Conservation (phyloP, 2,113 vertebrate genomes). For the Notechis scutatus region DNA sequence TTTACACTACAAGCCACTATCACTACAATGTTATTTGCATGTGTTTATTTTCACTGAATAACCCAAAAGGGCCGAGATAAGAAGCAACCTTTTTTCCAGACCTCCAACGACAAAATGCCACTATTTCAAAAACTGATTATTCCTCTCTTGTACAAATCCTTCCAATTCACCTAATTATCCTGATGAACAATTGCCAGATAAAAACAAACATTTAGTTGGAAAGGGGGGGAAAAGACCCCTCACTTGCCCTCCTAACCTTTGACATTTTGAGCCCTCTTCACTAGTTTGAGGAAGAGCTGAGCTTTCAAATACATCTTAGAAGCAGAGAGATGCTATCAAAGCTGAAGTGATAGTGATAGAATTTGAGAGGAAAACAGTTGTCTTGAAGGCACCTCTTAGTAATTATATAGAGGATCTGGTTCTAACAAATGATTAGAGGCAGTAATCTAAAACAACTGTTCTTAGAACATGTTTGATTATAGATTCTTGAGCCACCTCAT, state of each 20-base stretch:
- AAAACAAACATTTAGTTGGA: neutral
- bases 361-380: neutral
- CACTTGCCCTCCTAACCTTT: neutral
- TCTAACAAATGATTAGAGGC: neutral
- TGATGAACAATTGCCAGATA: conserved; percentile 13
- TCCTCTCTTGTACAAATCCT: neutral
- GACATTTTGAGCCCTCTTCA: neutral
- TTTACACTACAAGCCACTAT: conserved; percentile 14
- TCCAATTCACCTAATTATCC: conserved; percentile 23
- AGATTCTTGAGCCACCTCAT: neutral
- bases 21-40: conserved; percentile 6
- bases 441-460: neutral
- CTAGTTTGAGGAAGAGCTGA: neutral
- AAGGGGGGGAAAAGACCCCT: neutral
- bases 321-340: neutral
- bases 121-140: neutral
- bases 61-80: conserved; percentile 26
- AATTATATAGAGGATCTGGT: neutral
- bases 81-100: neutral
- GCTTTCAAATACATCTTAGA: neutral
- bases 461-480: neutral
- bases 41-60: conserved; percentile 43
- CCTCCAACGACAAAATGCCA: neutral
- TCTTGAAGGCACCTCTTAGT: neutral
- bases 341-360: neutral